These are phyloP conservation scores for Clupea harengus DNA, from an alignment of 2,113 vertebrate species.

Conservation along the genomic window DNA sequence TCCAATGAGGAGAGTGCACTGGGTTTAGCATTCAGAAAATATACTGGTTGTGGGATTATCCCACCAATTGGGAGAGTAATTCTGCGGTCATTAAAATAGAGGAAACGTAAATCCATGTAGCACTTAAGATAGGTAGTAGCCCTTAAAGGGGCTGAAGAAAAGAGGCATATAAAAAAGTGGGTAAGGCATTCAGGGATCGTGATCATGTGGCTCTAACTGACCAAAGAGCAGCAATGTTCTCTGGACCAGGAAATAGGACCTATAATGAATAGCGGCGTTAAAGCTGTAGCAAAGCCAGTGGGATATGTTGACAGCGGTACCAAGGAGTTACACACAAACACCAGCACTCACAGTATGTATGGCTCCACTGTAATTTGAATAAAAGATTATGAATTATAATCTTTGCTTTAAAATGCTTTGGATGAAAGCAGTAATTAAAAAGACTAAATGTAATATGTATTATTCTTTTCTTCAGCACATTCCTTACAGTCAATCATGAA, in stretches of 20 bases:
- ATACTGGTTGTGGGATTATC: neutral
- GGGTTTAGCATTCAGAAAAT: neutral
- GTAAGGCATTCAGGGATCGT: neutral
- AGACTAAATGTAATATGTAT: neutral
- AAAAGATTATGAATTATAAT: neutral
- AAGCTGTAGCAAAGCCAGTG: neutral
- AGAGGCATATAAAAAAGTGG: neutral
- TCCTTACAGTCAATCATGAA: neutral
- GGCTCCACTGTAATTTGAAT: neutral
- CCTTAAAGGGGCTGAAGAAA: neutral
- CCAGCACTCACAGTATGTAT: constrained; percentile 8
- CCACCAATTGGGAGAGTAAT: neutral
- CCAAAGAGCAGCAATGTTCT: neutral
- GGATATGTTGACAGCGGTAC: neutral
- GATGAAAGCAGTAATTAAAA: neutral
- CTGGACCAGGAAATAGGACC: neutral
- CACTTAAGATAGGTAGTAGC: neutral
- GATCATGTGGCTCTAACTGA: constrained; percentile 29
- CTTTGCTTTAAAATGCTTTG: neutral
- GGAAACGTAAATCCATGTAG: neutral
- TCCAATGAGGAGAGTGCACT: neutral
- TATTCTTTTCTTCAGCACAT: neutral
- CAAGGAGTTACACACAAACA: constrained; percentile 2
- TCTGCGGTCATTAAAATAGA: neutral
- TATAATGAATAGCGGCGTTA: neutral